Evolutionary conservation across 2,888 invertebrate genomes (phyloP).

Genomic region (Phyllotreta striolata): DNA sequence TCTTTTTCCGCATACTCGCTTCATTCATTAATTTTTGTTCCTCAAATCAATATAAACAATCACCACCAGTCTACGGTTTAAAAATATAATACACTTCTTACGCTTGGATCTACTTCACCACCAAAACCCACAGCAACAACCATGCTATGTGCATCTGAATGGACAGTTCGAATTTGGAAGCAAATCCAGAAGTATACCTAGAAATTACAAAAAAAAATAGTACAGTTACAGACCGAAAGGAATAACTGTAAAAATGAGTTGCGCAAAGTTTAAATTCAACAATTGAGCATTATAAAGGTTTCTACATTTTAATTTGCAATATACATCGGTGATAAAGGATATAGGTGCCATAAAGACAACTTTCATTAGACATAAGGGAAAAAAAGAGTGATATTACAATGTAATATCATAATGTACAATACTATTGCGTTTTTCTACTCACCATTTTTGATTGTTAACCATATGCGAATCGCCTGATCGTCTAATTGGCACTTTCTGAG

Average conservation of each 20-base stretch:
- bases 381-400: no score
- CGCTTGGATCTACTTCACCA: conserved; percentile 27
- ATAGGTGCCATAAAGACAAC: no score
- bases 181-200: conserved; percentile 19
- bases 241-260: no score
- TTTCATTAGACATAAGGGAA: no score
- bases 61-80: conserved; percentile 17
- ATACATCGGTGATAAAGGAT: no score
- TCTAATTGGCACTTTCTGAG: conserved; percentile 45
- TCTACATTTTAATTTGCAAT: no score
- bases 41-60: conserved; percentile 12
- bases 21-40: no score
- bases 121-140: conserved; percentile 23
- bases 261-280: no score
- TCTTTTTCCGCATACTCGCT: conserved; percentile 10
- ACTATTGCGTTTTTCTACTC: background rate
- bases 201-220: background rate
- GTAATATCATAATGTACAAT: no score
- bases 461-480: conserved; percentile 44
- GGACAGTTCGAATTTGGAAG: conserved; percentile 4
- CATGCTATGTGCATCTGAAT: conserved; percentile 30
- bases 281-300: no score
- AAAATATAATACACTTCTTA: conserved; percentile 20
- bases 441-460: conserved; percentile 50
- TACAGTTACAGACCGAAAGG: no score